Evolutionary conservation across 37 sponge, comb jelly and placozoan genomes (phyloP).

Genomic region (Oopsacas minuta): DNA sequence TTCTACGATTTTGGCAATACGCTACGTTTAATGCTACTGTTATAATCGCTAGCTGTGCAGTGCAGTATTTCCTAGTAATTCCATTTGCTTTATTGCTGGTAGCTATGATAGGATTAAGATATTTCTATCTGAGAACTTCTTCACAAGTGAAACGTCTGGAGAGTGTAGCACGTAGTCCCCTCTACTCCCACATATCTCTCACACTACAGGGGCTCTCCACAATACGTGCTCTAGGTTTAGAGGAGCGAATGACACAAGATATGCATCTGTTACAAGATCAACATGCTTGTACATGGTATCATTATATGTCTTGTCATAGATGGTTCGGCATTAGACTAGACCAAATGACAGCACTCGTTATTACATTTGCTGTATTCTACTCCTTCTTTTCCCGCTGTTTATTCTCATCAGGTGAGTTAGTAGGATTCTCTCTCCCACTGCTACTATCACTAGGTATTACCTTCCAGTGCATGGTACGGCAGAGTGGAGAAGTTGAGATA

Average conservation of each 20-base stretch:
- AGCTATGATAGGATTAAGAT: conserved; percentile 1
- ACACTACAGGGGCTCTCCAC: conserved; percentile 31
- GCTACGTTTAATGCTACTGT: neutral
- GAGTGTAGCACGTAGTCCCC: conserved; percentile 36
- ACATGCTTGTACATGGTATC: neutral
- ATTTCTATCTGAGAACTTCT: conserved; percentile 33
- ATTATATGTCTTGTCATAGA: neutral
- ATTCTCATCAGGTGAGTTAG: neutral
- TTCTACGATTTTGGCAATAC: conserved; percentile 8
- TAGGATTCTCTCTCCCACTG: neutral
- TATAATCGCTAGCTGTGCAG: conserved; percentile 5
- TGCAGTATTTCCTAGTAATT: conserved; percentile 17
- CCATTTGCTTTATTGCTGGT: conserved; percentile 18
- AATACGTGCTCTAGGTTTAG: conserved; percentile 32
- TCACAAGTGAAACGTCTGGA: conserved; percentile 39
- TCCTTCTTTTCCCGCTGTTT: neutral
- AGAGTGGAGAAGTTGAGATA: conserved; percentile 30
- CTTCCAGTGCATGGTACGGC: conserved; percentile 29
- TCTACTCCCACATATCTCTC: conserved; percentile 18
- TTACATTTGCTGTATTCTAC: neutral
- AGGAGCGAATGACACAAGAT: conserved; percentile 21
- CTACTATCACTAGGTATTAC: conserved; percentile 22
- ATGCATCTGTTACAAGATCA: neutral
- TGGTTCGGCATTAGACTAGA: neutral
- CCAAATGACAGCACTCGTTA: neutral